A percentile compares a stretch with the other conserved stretches of the same genome.
Evolutionary conservation across 2,797 vertebrate species (phyloP).

Genomic region (Malacoctenus gilli): DNA sequence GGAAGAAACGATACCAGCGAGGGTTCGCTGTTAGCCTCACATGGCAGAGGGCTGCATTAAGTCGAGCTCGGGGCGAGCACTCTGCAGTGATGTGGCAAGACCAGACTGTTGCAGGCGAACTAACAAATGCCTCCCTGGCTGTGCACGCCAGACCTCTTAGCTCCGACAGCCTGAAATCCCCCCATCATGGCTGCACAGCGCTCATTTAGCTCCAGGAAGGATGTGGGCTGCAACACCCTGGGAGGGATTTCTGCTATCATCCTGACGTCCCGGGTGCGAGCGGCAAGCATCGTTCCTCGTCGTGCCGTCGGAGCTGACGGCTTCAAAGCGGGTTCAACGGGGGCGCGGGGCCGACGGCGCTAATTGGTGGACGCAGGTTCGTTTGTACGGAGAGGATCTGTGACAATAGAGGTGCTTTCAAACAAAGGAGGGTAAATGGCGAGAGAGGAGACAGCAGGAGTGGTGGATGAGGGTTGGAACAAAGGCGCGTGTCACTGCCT

Average conservation of each 20-base stretch:
- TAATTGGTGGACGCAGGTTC: conserved; percentile 56
- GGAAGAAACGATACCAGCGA: conserved; percentile 9
- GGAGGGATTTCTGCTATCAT: conserved; percentile 17
- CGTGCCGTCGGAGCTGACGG: conserved; percentile 26
- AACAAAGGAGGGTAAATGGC: conserved; percentile 3
- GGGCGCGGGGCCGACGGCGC: conserved; percentile 37
- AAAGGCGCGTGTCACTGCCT: conserved; percentile 68
- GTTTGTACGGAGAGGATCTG: conserved; percentile 49
- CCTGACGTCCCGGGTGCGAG: conserved; percentile 12
- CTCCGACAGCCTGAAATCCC: conserved; percentile 44
- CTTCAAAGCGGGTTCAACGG: conserved; percentile 25
- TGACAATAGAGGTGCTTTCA: conserved; percentile 40
- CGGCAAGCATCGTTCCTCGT: conserved; percentile 25
- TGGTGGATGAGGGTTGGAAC: conserved; percentile 63
- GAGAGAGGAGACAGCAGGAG: conserved; percentile 28
- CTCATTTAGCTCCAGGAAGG: conserved; percentile 30
- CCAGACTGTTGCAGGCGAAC: conserved; percentile 30
- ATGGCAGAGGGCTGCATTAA: conserved; percentile 50
- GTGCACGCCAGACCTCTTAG: conserved; percentile 36
- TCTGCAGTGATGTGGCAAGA: conserved; percentile 48
- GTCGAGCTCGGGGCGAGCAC: conserved; percentile 48
- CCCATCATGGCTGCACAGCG: conserved; percentile 33
- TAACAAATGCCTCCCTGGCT: conserved; percentile 34
- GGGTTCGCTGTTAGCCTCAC: conserved; percentile 33
- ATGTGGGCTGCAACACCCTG: conserved; percentile 32